These are phyloP conservation scores for Lepidocyrtinus sp. DNA, from an alignment of 2,888 invertebrate genomes.

Conservation along the genomic window DNA sequence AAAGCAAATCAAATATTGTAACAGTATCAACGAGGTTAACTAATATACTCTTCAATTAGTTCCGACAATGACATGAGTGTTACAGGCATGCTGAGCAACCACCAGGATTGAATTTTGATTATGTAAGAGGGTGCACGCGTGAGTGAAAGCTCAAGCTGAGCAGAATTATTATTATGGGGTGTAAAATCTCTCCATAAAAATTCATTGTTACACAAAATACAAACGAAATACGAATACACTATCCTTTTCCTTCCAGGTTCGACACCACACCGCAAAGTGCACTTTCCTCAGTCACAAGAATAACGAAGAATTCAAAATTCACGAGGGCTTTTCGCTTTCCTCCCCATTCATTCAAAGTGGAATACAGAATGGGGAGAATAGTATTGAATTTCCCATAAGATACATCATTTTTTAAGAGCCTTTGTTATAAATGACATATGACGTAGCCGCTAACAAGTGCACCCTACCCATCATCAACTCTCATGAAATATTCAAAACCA, in stretches of 20 bases:
- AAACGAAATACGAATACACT: too few relatives aligned
- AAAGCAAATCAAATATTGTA: too few relatives aligned
- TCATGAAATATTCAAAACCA: slow-evolving; percentile 13
- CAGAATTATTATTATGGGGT: not conserved
- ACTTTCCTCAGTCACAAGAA: not conserved
- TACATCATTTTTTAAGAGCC: not conserved
- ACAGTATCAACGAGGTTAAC: too few relatives aligned
- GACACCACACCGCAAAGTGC: not conserved
- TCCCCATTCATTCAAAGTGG: not conserved
- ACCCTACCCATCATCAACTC: slow-evolving; percentile 13
- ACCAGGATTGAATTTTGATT: not conserved
- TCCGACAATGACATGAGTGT: not conserved
- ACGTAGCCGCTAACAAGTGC: slow-evolving; percentile 4
- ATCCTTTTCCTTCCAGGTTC: not conserved
- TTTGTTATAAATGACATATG: not conserved
- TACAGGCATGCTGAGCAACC: not conserved
- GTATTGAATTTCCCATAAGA: not conserved
- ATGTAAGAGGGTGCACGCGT: not conserved
- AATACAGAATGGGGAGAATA: not conserved
- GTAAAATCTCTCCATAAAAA: not conserved
- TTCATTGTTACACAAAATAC: not conserved
- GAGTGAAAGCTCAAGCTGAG: slow-evolving; percentile 7
- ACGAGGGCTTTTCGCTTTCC: not conserved
- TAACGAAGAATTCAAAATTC: not conserved
- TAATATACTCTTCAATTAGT: not conserved